Evolutionary conservation across 2,113 vertebrate genomes (phyloP).

Genomic region (Sula dactylatra): DNA sequence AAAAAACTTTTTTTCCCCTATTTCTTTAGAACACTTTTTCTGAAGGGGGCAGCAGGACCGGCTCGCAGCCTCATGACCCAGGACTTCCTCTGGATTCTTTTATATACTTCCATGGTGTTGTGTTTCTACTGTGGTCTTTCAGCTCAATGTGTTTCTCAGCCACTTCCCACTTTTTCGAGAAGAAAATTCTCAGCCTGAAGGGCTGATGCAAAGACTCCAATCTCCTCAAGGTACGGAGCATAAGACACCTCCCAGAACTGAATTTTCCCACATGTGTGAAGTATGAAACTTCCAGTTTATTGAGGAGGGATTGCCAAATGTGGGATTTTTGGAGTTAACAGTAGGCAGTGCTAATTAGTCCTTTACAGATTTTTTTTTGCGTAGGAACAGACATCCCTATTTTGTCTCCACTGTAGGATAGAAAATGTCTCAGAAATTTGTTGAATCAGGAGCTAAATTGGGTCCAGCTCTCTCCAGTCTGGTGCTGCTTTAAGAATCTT

Average conservation of each 20-base stretch:
- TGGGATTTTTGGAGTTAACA: neutral
- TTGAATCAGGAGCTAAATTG: neutral
- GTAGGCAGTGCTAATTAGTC: neutral
- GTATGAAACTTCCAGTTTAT: neutral
- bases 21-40: neutral
- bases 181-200: neutral
- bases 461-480: neutral
- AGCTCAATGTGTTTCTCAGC: neutral
- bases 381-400: neutral
- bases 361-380: neutral
- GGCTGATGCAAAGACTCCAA: neutral
- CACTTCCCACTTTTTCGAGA: neutral
- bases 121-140: neutral
- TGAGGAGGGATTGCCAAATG: neutral
- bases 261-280: neutral
- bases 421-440: neutral
- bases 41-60: neutral
- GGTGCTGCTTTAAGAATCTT: neutral
- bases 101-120: neutral
- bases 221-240: neutral
- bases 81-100: neutral
- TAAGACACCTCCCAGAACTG: neutral
- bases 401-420: neutral
- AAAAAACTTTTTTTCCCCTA: neutral
- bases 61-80: neutral